Percentiles rank a stretch among this genome's conserved stretches.
Evolutionary conservation across 2,888 invertebrate species (phyloP).

Genomic region (Seira musarum): DNA sequence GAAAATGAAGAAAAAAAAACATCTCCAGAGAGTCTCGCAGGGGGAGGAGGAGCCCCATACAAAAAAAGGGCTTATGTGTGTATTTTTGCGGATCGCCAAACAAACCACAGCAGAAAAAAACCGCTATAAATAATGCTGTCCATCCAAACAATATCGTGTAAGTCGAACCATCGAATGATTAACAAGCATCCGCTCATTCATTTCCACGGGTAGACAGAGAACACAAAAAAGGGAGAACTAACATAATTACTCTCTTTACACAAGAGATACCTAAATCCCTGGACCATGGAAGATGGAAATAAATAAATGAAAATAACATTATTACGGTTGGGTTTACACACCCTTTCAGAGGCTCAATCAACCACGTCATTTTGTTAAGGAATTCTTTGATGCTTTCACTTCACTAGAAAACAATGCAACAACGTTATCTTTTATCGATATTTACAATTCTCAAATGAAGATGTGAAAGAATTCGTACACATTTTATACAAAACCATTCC

Average conservation of each 20-base stretch:
- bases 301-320: conserved; percentile 14
- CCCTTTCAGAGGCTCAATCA: conserved; percentile 41
- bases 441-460: neutral
- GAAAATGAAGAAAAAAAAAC: conserved; percentile 30
- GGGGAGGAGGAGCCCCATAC: neutral
- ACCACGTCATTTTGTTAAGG: conserved; percentile 35
- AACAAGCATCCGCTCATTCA: neutral
- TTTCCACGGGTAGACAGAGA: neutral
- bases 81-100: conserved; percentile 6
- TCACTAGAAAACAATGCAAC: neutral
- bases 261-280: neutral
- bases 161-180: neutral
- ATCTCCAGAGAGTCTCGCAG: conserved; percentile 17
- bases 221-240: neutral
- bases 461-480: no score
- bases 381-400: neutral
- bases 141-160: conserved; percentile 1
- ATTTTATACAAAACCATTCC: no score
- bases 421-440: neutral
- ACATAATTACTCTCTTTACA: neutral
- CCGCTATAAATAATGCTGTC: neutral
- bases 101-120: neutral
- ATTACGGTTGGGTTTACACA: conserved; percentile 7
- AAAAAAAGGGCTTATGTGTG: neutral
- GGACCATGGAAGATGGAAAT: neutral